Base-by-base conservation (phyloP, 2,797 vertebrate species). In the Corythornis leucogaster region DNA sequence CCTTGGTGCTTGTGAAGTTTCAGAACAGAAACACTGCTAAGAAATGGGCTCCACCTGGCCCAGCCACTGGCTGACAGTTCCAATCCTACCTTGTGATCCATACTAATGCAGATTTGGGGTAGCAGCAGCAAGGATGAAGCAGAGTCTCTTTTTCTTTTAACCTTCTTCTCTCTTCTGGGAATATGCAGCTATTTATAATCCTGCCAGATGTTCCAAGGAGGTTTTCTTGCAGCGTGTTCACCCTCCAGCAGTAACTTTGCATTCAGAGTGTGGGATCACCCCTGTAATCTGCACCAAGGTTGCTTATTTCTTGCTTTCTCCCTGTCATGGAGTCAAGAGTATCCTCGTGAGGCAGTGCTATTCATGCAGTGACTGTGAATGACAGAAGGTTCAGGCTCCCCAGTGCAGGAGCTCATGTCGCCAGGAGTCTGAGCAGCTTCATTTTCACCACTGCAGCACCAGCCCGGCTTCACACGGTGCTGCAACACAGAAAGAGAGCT, bases 181-280 rank as follows among this genome's bases (percentile, higher is more conserved):
- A 71, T 69, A 79, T 18, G 20, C 54, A 69, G 40, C 45, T 85
- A 83, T 83, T 92, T 85, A 87, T 79, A 91, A 78, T 53, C 28
- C 33, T 85, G 85, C 58, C 77, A 89, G 90, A 85, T 89, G 78
- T 93, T 93, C 45, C 73, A 80, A 80, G 40, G 9, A 10, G 43
- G 35, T 25, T 85, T 91, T 89, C 55, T 69, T 92, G 59, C 28
- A 63, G 40, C n/a, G 71, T 26, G 62, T 73, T 84, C 43, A 73
- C 85, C 15, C 26, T 69, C 40, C 45, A 89, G 69, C 89, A 91
- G 11, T 42, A 91, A 73, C 40, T 93, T 75, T 8, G 18, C 45
- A 69, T 69, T 57, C 22, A 57, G 51, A 79, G 28, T n/a, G 17
- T 38, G 28, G 63, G 30, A 73, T 76, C 43, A 69, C 78, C 25